Evolutionary conservation across 2,888 invertebrate species (phyloP), one percentile per base, ranked within the genome.

Genomic region (Crocallis elinguaria): DNA sequence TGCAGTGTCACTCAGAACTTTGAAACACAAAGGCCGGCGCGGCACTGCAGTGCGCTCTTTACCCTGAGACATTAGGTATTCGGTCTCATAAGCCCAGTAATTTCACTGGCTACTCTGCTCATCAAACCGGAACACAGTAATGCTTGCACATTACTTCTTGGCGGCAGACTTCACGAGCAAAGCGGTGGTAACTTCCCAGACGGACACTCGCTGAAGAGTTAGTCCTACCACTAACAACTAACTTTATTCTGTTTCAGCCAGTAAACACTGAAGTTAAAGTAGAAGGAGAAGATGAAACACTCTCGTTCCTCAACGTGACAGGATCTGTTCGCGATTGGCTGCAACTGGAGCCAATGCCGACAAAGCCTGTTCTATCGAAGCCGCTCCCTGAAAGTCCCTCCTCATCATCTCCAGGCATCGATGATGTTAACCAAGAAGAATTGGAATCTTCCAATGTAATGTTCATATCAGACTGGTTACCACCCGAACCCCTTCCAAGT

Each of bases 381-480:
- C 23, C 65, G 0, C 69, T 72, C 8, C 52, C 59, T 0, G 68
- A 68, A 4, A 66, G 56, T 27, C 57, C 43, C 1, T 57, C 70
- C 0, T 66, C 73, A 0, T 69, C 76, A 2, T 58, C 66, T 0
- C 64, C 71, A 0, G 57, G 64, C 1, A 73, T 72, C 9, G 41
- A 30, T 35, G 69, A 74, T 2, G 68, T 72, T 6, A 7, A 42
- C 6, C 43, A 61, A 1, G 27, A 41, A 6, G 16, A 13, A 7
- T 13, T 45, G 0, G 69, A 69, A 13, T n/a, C 61, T 21, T 59
- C 72, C 0, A 74, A 79, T 48, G 78, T 83, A 0, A 62, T 88
- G 9, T 84, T 82, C 48, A 79, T 90, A 61, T 78, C 84, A 0
- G 88, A 93, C 42, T 96, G 96, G 96, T 67, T 93, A 38, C 92